Base-by-base conservation (phyloP, 1,140 invertebrate species). In the Tetragnatha versicolor region DNA sequence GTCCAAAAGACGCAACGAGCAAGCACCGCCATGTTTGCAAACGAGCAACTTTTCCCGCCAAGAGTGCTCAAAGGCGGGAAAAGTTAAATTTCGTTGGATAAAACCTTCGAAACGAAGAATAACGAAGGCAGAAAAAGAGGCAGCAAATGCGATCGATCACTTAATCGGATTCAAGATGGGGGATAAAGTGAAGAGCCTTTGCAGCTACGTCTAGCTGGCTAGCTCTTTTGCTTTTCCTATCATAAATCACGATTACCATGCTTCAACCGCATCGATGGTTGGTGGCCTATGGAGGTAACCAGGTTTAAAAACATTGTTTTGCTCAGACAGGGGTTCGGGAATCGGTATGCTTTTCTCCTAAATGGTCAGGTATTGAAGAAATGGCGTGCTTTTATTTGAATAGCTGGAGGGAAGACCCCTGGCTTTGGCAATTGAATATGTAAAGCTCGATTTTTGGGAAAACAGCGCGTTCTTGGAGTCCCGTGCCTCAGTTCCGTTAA, bases 161-260 rank as follows among this genome's bases (percentile, higher is more conserved):
- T 49, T 75, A 75, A 75, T 75, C 55, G 55, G 55, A 75, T 75
- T 75, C 58, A 63, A 29, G 53, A 63, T 75, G 35, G 27, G 29
- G 53, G 63, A 75, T 61, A 75, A 75, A 75, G 27, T 63, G 58
- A 61, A 75, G 55, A 75, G 63, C 55, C 31, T 42, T 58, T 17
- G 53, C 9, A 63, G 25, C 55, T 31, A 27, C 29, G 58, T 75
- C 63, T 31, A 42, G 22, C 35, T 63, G 72, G 31, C 49, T 63
- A 49, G n/a, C 39, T 39, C 31, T 51, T n/a, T n/a, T n/a, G n/a
- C n/a, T n/a, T n/a, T n/a, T n/a, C n/a, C n/a, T n/a, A n/a, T n/a
- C 58, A 75, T 75, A 63, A 63, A 75, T 75, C 72, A 75, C 42
- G 72, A 63, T 75, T 75, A 75, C 72, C 55, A 61, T 63, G 72